phyloP scores from a whole-genome alignment of 2,797 vertebrate species.

The Setipinna tenuifilis region DNA sequence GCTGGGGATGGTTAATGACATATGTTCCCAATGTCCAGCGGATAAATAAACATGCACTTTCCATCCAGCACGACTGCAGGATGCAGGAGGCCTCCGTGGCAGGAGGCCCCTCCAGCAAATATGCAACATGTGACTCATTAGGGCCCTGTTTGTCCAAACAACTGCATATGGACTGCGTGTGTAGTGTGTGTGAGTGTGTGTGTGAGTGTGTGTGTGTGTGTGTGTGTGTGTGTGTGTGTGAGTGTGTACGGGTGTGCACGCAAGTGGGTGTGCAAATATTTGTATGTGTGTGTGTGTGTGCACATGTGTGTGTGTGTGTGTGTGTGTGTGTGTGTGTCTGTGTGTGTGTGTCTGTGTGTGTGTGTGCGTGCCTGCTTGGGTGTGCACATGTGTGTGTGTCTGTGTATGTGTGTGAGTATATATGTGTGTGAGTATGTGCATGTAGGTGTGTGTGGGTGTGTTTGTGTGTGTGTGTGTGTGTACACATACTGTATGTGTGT shows the following conservation, averaged over 20 bases:
- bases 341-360: background rate
- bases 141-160: constrained; percentile 41
- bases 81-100: background rate
- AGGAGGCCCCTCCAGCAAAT: background rate
- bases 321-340: too few relatives aligned
- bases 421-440: too few relatives aligned
- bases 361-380: too few relatives aligned
- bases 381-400: background rate
- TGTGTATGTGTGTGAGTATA: too few relatives aligned
- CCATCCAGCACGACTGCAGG: background rate
- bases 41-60: constrained; percentile 29
- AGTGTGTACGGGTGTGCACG: too few relatives aligned
- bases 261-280: too few relatives aligned
- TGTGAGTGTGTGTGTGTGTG: background rate
- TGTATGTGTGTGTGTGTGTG: background rate
- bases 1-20: constrained; percentile 16
- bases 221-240: too few relatives aligned
- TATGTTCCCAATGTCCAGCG: constrained; percentile 12
- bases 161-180: background rate
- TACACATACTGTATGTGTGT: background rate
- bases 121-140: constrained; percentile 23
- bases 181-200: background rate
- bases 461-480: too few relatives aligned
- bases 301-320: too few relatives aligned
- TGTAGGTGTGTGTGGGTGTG: too few relatives aligned